A percentile compares a stretch with the other conserved stretches of the same genome.
These are phyloP conservation scores for Halcyon chelicuti DNA, from an alignment of 2,797 vertebrate genomes.

Conservation along the genomic window DNA sequence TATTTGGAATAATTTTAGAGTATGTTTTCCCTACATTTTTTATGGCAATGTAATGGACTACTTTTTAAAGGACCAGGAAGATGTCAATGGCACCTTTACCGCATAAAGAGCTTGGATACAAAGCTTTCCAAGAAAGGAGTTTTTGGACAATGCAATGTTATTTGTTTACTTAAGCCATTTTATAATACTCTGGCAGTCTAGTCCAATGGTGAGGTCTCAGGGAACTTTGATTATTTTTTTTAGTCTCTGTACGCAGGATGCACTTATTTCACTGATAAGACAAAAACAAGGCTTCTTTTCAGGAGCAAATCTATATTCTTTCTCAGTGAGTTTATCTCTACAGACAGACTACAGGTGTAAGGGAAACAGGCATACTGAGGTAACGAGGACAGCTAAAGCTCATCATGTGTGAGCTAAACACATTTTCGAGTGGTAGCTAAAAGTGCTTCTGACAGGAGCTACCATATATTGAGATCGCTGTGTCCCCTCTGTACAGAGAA, in stretches of 20 bases:
- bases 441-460: background rate
- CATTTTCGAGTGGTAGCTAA: background rate
- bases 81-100: background rate
- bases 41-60: background rate
- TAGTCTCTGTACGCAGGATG: slow-evolving; percentile 9
- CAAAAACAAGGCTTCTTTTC: slow-evolving; percentile 15
- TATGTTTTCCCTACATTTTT: background rate
- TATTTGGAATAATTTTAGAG: slow-evolving; percentile 38
- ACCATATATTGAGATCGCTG: background rate
- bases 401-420: background rate
- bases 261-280: slow-evolving; percentile 42
- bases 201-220: background rate
- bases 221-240: background rate
- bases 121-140: slow-evolving; percentile 34
- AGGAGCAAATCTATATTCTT: background rate
- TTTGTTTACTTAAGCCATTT: slow-evolving; percentile 64
- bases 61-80: slow-evolving; percentile 6
- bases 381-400: background rate
- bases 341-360: slow-evolving; percentile 13
- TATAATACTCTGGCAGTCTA: slow-evolving; percentile 26
- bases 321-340: background rate
- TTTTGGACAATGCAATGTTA: slow-evolving; percentile 14
- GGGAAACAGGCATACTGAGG: background rate
- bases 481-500: background rate
- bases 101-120: background rate